A percentile compares a stretch with the other conserved stretches of the same genome.
These are phyloP conservation scores for Myocastor coypus DNA, from an alignment of 2,113 vertebrate species.

Conservation along the genomic window DNA sequence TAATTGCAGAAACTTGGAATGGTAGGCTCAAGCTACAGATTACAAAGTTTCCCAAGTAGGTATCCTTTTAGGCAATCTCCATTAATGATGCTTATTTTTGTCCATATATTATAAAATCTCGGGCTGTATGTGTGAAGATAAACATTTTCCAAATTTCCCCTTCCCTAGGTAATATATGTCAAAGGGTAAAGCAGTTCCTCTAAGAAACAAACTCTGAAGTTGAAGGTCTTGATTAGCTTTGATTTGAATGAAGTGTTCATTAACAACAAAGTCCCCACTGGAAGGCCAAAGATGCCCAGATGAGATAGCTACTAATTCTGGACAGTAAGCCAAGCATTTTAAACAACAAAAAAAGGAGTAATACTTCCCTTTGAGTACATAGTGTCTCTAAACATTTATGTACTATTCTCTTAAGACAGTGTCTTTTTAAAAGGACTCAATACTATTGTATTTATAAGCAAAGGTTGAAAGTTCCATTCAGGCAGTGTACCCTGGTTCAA, in stretches of 20 bases:
- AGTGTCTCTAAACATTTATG: neutral
- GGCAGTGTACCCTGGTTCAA: neutral
- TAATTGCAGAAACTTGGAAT: neutral
- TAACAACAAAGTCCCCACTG: neutral
- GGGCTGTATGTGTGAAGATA: neutral
- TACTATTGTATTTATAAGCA: slow-evolving; percentile 1
- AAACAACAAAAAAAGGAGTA: neutral
- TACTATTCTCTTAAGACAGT: neutral
- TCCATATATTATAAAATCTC: neutral
- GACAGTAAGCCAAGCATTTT: neutral
- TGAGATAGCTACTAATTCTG: slow-evolving; percentile 31
- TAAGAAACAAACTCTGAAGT: slow-evolving; percentile 41
- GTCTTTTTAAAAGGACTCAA: neutral
- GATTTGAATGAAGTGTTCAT: slow-evolving; percentile 48
- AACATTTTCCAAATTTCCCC: neutral
- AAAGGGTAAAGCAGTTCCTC: neutral
- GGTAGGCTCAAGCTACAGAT: neutral
- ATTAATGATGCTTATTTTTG: neutral
- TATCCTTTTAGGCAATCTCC: neutral
- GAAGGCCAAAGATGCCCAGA: slow-evolving; percentile 9
- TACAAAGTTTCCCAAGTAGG: neutral
- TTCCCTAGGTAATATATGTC: neutral
- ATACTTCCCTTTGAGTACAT: neutral
- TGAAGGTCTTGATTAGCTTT: slow-evolving; percentile 14
- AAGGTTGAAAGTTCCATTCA: neutral